Percentiles rank a stretch among this genome's conserved stretches.
These are phyloP conservation scores for Rhizoglyphus robini DNA, from an alignment of 1,140 invertebrate genomes.

Conservation along the genomic window DNA sequence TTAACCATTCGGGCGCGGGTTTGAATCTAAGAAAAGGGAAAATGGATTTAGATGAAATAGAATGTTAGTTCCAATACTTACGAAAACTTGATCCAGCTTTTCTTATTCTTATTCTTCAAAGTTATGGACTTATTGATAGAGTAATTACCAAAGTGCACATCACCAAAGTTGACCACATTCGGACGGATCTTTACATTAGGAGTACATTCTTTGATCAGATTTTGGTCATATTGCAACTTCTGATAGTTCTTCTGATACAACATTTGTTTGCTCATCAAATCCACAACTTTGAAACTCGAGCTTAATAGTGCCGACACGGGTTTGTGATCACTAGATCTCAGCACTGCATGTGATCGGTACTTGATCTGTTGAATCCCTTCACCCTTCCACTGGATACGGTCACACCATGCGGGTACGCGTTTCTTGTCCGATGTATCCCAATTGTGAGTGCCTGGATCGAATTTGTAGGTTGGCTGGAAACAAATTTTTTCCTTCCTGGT, in stretches of 20 bases:
- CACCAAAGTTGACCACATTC: conserved; percentile 75
- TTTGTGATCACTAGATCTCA: conserved; percentile 93
- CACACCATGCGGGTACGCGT: conserved; percentile 80
- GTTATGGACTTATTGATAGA: too few relatives aligned
- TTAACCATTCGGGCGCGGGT: too few relatives aligned
- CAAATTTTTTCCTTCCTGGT: conserved; percentile 70
- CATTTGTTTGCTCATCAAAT: too few relatives aligned
- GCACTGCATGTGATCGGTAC: conserved; percentile 69
- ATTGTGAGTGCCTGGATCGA: conserved; percentile 82
- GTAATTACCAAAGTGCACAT: conserved; percentile 69
- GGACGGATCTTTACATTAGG: conserved; percentile 81
- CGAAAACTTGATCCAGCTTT: too few relatives aligned
- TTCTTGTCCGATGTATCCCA: conserved; percentile 66
- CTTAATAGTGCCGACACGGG: conserved; percentile 81
- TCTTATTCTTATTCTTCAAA: too few relatives aligned
- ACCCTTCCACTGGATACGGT: conserved; percentile 82
- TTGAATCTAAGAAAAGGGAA: too few relatives aligned
- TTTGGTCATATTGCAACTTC: too few relatives aligned
- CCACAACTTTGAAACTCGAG: too few relatives aligned
- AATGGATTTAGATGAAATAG: too few relatives aligned
- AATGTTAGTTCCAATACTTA: too few relatives aligned
- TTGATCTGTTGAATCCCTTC: conserved; percentile 54
- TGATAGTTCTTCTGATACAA: too few relatives aligned
- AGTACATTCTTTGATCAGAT: too few relatives aligned
- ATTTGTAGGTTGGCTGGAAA: conserved; percentile 96